A percentile compares a stretch with the other conserved stretches of the same genome.
Evolutionary conservation across 2,113 vertebrate genomes (phyloP).

Genomic region (Balaenoptera acutorostrata): DNA sequence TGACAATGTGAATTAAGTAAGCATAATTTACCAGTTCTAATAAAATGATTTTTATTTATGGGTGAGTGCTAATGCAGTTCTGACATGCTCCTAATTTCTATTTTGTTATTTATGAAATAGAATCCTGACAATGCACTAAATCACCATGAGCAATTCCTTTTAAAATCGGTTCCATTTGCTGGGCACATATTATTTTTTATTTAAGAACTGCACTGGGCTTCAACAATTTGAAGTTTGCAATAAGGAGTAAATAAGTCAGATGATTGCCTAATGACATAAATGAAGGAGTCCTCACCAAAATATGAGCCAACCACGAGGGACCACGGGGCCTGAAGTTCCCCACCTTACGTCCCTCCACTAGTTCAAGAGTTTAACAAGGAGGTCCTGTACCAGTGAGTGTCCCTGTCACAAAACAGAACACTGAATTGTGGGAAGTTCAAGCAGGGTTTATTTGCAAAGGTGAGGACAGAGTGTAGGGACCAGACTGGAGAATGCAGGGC

Average conservation of each 20-base stretch:
- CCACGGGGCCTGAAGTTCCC: not conserved
- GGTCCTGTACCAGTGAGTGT: not conserved
- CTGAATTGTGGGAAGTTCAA: not conserved
- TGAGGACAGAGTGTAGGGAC: not conserved
- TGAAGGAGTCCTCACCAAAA: not conserved
- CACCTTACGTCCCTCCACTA: not conserved
- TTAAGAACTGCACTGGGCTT: not conserved
- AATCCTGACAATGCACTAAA: conserved; percentile 54
- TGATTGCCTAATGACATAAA: too few species aligned
- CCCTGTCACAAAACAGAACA: not conserved
- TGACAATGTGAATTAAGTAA: conserved; percentile 45
- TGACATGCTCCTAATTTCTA: conserved; percentile 45
- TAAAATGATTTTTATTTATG: conserved; percentile 58
- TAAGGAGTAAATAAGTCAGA: not conserved
- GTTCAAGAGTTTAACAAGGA: not conserved
- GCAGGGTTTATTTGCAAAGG: not conserved
- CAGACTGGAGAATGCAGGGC: accelerated
- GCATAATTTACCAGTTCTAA: conserved; percentile 45
- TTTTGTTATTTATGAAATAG: conserved; percentile 65
- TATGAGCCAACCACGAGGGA: accelerated
- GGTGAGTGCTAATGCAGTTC: conserved; percentile 42
- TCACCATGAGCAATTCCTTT: conserved; percentile 34
- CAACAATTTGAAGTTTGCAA: not conserved
- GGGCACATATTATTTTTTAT: conserved; percentile 21
- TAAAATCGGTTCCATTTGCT: conserved; percentile 15